Evolutionary conservation across 2,113 vertebrate genomes (phyloP), one percentile per base, ranked within the genome.

Genomic region (Ellobius talpinus): DNA sequence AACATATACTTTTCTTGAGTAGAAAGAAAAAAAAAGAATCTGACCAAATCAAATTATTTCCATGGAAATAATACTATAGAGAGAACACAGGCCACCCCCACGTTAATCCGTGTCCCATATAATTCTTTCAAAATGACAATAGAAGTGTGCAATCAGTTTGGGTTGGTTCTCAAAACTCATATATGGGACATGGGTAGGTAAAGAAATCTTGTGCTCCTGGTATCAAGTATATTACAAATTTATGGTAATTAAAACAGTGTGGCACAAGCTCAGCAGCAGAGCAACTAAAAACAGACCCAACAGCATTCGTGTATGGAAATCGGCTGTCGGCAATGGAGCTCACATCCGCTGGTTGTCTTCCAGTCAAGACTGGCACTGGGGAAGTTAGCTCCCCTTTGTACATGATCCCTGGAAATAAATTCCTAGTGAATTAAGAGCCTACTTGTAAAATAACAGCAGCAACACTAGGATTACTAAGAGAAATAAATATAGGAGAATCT

Each of bases 221-320:
- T 47, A 91, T 58, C 58, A 91, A 94, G 87, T 74, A 58, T 73
- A 87, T n/a, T 81, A 87, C 81, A 90, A 90, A 91, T 73, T 70
- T 93, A 93, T 81, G 65, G 55, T 90, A 55, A 93, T 91, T 74
- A 74, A 96, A 96, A 81, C 66, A 91, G 74, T 74, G 55, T 74
- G n/a, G 82, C 39, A 39, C 74, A 26, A 42, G 79, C 72, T 19
- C 33, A 66, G 74, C 58, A 42, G 29, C 63, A 94, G 58, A 36
- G 11, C 52, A 74, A 23, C 82, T 91, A 68, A 81, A 96, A 91
- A 94, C 45, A 93, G 74, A 65, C 88, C 1, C 74, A 14, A 66
- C 65, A 81, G 87, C 68, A 61, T 66, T 90, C 63, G 10, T 31
- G 6, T 61, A 85, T 70, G 61, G 86, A 89, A 85, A 77, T 42